A percentile compares a stretch with the other conserved stretches of the same genome.
phyloP scores from a whole-genome alignment of 2,888 invertebrate species.

The Ellobium chinense region DNA sequence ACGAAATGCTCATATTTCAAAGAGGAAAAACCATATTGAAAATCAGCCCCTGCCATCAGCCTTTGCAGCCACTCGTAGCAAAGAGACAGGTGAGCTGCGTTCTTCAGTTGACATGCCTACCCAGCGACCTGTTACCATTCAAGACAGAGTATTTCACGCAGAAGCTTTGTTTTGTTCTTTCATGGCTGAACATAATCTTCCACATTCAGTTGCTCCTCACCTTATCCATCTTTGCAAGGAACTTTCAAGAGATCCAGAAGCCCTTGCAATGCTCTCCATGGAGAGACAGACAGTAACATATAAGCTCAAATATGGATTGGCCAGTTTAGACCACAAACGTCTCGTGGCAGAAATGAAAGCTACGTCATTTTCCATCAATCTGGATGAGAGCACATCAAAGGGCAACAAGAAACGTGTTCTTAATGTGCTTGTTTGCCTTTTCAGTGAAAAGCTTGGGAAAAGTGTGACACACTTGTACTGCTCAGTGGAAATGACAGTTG shows the following conservation, averaged over 20 bases:
- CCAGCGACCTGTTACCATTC: neutral
- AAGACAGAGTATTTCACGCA: neutral
- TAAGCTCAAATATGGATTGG: neutral
- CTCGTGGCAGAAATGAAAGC: neutral
- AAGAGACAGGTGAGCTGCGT: neutral
- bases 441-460: neutral
- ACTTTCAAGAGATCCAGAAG: neutral
- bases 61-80: neutral
- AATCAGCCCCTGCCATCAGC: neutral
- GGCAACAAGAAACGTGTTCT: neutral
- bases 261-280: neutral
- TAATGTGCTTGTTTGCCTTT: conserved; percentile 7
- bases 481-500: conserved; percentile 5
- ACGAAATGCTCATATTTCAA: neutral
- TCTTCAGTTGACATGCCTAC: neutral
- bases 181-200: neutral
- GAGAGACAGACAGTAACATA: conserved; percentile 1
- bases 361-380: neutral
- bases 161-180: conserved; percentile 1
- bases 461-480: neutral
- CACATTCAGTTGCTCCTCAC: neutral
- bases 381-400: conserved; percentile 19
- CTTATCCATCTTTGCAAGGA: neutral
- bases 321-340: neutral
- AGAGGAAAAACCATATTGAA: neutral